Percentiles rank a stretch among this genome's conserved stretches.
These are phyloP conservation scores for Pangasius sanitwongsei DNA, from an alignment of 2,797 vertebrate species.

Conservation along the genomic window DNA sequence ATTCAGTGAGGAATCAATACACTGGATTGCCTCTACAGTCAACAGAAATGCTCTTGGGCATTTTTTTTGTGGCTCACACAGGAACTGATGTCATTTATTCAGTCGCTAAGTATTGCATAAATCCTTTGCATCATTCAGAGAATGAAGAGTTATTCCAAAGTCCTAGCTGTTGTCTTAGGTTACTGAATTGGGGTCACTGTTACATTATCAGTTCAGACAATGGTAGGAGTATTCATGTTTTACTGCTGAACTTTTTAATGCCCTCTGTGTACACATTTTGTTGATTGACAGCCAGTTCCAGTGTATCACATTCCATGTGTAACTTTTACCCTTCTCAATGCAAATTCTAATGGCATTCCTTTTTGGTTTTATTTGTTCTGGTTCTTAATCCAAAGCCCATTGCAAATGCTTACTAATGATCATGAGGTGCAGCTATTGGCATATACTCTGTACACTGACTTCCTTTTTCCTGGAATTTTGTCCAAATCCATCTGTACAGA, in stretches of 20 bases:
- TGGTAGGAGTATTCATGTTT: conserved; percentile 37
- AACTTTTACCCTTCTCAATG: conserved; percentile 68
- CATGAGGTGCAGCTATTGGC: conserved; percentile 72
- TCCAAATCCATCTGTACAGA: conserved; percentile 43
- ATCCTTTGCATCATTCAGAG: conserved; percentile 14
- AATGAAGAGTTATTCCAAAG: conserved; percentile 2
- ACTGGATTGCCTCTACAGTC: conserved; percentile 46
- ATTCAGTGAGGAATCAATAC: conserved; percentile 48
- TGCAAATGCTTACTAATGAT: conserved; percentile 64
- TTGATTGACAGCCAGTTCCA: conserved; percentile 60
- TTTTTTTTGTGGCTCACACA: too few species aligned
- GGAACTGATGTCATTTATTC: conserved; percentile 1
- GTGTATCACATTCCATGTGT: conserved; percentile 70
- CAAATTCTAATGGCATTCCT: conserved; percentile 80
- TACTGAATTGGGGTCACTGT: conserved; percentile 45
- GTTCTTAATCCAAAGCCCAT: conserved; percentile 67
- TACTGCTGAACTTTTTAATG: conserved; percentile 39
- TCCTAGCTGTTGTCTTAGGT: conserved; percentile 1
- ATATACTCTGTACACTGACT: conserved; percentile 67
- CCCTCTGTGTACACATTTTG: conserved; percentile 22
- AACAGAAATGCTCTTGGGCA: conserved; percentile 27
- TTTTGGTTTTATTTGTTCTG: conserved; percentile 62
- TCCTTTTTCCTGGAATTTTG: conserved; percentile 73
- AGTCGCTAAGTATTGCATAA: background rate
- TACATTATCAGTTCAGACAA: conserved; percentile 43